Base-by-base conservation (phyloP, 2,888 invertebrate genomes). In the Epirrhoe alternata region DNA sequence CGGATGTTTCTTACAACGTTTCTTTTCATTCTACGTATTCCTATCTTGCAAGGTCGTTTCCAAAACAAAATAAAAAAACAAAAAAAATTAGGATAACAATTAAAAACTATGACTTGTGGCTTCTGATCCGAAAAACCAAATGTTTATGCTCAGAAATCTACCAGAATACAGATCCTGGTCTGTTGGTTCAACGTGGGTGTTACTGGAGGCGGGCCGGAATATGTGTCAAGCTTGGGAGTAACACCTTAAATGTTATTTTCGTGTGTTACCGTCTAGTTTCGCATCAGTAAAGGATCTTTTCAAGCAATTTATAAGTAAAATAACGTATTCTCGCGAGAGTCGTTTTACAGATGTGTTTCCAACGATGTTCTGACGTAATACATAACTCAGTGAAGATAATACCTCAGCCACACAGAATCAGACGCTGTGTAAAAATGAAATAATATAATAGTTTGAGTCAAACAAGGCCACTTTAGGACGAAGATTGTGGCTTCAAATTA, bases 361-460 rank as follows among this genome's bases (percentile, higher is more conserved):
- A 69, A 33, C 66, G 62, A 64, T 68, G 55, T 66, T 69, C 66
- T 66, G 69, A 66, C 64, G 64, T 52, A 62, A 68, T 68, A 66
- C 69, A 66, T 50, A 64, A 57, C 66, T 70, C 66, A 65, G 68
- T 65, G 70, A 45, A 55, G 1, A 24, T 35, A 54, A 54, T 35
- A 12, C 49, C 49, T 55, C 35, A 8, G 17, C 12, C 16, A 49
- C 61, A 61, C 53, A 49, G 6, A 14, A 14, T 45, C n/a, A 47
- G 47, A 6, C 6, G 16, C 14, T 47, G 47, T 47, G 5, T 14
- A 6, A 47, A 47, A 47, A 47, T 47, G 6, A 47, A 2, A 24
- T 24, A 24, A 24, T 24, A 24, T 24, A 24, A 24, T 24, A 2
- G n/a, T 10, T 38, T 38, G 8, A 38, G 8, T 38, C 38, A 38